These are phyloP conservation scores for Galerucella nymphaeae DNA, from an alignment of 2,888 invertebrate species.

Conservation along the genomic window DNA sequence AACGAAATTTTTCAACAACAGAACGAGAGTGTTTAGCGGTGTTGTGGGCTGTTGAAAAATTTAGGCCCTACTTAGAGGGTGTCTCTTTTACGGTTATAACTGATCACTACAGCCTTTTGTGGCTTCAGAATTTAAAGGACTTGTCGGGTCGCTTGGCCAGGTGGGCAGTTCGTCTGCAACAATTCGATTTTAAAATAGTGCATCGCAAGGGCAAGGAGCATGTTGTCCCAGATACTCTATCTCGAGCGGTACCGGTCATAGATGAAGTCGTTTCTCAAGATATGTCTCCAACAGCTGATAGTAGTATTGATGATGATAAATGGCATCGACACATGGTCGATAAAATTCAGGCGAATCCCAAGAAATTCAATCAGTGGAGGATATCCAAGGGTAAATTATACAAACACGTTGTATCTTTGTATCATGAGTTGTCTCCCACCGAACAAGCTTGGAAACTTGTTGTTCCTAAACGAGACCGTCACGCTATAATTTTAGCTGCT, in stretches of 20 bases:
- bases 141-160: background rate
- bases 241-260: background rate
- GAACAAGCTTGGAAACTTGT: conserved; percentile 17
- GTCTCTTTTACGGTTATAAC: background rate
- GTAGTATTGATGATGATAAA: too few species aligned
- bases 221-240: too few species aligned
- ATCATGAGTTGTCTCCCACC: background rate
- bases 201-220: too few species aligned
- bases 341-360: too few species aligned
- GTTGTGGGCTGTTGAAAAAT: background rate
- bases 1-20: background rate
- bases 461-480: background rate
- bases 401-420: too few species aligned
- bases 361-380: background rate
- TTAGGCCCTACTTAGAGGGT: background rate
- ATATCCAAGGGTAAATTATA: too few species aligned
- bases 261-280: too few species aligned
- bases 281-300: too few species aligned
- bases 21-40: background rate
- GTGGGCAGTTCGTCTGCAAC: background rate
- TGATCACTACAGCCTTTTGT: too few species aligned
- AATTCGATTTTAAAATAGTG: too few species aligned
- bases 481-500: background rate
- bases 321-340: too few species aligned
- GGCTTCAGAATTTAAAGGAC: background rate